Conservation (phyloP, 2,797 vertebrate species). For the Oryzias sinensis region DNA sequence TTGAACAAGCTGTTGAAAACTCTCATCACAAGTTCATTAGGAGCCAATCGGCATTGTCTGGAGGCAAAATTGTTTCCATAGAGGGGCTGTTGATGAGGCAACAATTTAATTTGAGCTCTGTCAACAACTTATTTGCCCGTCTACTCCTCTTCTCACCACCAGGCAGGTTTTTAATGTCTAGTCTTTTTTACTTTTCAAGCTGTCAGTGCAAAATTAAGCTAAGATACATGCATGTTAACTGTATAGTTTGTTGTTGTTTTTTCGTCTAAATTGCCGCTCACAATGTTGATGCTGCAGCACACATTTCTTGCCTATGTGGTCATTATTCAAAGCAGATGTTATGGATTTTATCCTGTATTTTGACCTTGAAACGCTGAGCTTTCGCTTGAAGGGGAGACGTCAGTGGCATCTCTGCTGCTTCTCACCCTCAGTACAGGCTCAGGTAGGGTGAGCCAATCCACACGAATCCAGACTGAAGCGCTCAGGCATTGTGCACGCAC, state of each 20-base stretch:
- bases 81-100: conserved; percentile 29
- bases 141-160: conserved; percentile 31
- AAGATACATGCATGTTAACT: conserved; percentile 61
- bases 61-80: conserved; percentile 27
- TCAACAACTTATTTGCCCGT: conserved; percentile 60
- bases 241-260: conserved; percentile 40
- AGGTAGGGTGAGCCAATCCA: conserved; percentile 17
- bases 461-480: conserved; percentile 33
- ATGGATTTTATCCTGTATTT: conserved; percentile 73
- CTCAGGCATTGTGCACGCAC: conserved; percentile 15
- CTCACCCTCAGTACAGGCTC: conserved; percentile 33
- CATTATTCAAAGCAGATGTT: conserved; percentile 79
- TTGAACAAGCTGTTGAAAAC: conserved; percentile 46
- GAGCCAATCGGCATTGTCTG: conserved; percentile 13
- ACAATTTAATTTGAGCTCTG: conserved; percentile 43
- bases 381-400: conserved; percentile 67
- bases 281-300: conserved; percentile 54
- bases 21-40: conserved; percentile 64
- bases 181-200: conserved; percentile 20
- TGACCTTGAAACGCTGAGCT: conserved; percentile 73
- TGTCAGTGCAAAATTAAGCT: conserved; percentile 63
- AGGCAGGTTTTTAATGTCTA: conserved; percentile 5
- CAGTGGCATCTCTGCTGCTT: conserved; percentile 66
- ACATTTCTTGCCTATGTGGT: conserved; percentile 75
- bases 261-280: conserved; percentile 41